Evolutionary conservation across 2,113 vertebrate species (phyloP).

Genomic region (Dasyprocta punctata): DNA sequence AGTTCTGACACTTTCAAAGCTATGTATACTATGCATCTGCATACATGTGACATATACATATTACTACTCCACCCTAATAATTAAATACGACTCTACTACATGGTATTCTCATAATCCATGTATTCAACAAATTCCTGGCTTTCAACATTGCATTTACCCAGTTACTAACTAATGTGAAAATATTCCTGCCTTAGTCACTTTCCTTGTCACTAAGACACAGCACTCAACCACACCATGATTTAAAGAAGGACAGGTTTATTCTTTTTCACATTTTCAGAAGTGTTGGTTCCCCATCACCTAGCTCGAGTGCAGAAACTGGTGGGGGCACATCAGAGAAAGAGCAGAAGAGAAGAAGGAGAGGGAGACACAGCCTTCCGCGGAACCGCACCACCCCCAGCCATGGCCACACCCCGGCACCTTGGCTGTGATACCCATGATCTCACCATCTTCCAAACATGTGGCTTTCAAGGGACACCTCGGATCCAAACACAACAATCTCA

Average conservation of each 20-base stretch:
- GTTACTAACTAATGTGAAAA: constrained; percentile 18
- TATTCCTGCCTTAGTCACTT: background rate
- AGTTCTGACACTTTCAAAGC: constrained; percentile 3
- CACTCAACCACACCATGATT: background rate
- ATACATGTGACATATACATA: background rate
- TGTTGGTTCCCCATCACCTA: background rate
- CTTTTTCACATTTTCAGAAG: background rate
- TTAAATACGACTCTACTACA: background rate
- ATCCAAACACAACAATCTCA: background rate
- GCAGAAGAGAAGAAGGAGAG: background rate
- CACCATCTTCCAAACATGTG: background rate
- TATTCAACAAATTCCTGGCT: constrained; percentile 5
- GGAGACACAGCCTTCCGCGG: too few species aligned
- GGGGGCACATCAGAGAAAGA: too few species aligned
- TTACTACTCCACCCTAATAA: background rate
- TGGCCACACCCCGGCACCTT: too few species aligned
- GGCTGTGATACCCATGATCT: background rate
- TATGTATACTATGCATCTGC: background rate
- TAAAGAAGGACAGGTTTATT: background rate
- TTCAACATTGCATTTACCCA: background rate
- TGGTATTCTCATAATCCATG: background rate
- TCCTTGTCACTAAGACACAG: background rate
- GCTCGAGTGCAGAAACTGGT: background rate
- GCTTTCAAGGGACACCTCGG: background rate
- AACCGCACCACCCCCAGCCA: background rate